These are phyloP conservation scores for Brachyrhaphis roseni DNA, from an alignment of 2,797 vertebrate genomes.

Conservation along the genomic window DNA sequence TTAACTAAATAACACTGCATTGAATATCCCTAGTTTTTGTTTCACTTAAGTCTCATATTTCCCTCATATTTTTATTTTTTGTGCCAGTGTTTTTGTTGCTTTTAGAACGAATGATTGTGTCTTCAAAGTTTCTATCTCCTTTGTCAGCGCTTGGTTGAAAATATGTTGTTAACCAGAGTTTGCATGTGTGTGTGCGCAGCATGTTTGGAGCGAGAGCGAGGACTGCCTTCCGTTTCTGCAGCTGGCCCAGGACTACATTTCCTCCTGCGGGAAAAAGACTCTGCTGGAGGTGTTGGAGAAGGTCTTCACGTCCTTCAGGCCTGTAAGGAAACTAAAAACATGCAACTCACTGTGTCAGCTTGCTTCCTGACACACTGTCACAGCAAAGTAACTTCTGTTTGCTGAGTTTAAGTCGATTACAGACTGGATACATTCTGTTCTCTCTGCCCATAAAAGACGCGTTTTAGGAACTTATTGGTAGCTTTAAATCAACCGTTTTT, in stretches of 20 bases:
- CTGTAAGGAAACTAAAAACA: slow-evolving; percentile 82
- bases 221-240: slow-evolving; percentile 98
- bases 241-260: slow-evolving; percentile 97
- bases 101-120: neutral
- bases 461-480: neutral
- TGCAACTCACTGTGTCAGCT: slow-evolving; percentile 5
- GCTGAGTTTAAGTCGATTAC: neutral
- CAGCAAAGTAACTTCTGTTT: slow-evolving; percentile 14
- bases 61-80: neutral
- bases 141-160: neutral
- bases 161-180: neutral
- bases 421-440: slow-evolving; percentile 30
- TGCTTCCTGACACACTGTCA: neutral
- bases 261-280: slow-evolving; percentile 97
- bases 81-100: neutral
- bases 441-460: slow-evolving; percentile 12
- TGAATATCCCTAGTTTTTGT: neutral
- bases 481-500: neutral
- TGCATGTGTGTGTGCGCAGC: slow-evolving; percentile 74
- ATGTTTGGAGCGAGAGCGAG: slow-evolving; percentile 98
- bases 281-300: slow-evolving; percentile 96
- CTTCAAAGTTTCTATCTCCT: neutral
- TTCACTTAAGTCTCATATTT: neutral
- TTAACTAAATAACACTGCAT: neutral
- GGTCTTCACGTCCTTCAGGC: slow-evolving; percentile 98